Base-by-base conservation (phyloP, 2,888 invertebrate genomes). In the Lingula anatina region DNA sequence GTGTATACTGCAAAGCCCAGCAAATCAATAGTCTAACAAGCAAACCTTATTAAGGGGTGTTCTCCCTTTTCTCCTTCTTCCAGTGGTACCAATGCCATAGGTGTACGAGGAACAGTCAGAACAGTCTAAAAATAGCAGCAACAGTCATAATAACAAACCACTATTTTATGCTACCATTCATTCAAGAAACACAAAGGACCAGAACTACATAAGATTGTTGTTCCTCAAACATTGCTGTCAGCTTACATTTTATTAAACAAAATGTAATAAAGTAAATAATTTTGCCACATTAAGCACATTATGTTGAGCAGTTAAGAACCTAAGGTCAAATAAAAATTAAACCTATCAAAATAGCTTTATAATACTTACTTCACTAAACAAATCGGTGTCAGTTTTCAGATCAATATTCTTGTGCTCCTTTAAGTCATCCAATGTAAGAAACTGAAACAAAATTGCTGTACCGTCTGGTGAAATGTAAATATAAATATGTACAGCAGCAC, bases 41-140 rank as follows among this genome's bases (percentile, higher is more conserved):
- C n/a, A n/a, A n/a, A 70, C 71, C 68, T 68, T 7, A 70, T 55
- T 21, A 76, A 53, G n/a, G 71, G 71, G 37, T 72, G 71, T 38
- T 72, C 67, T 53, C 69, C 67, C 55, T 74, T 74, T 27, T 72
- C 74, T 49, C 60, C 64, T 26, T 74, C 73, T 21, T 70, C 71
- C 23, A 71, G 50, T 9, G 71, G 70, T 39, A 74, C 61, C 40
- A 76, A 58, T 12, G 70, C 64, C 49, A 74, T 57, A 0, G 76
- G 76, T 49, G 71, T 70, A 38, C 60, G 58, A 9, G 66, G 66
- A 2, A 68, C 47, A 12, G 59, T 49, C 44, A 31, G 36, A 5
- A 56, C 47, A 9, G 44, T 54, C 53, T 53, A 47, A 20, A 36
- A 46, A 47, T 40, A 45, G 3, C 15, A 36, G 20, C 23, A 37